These are phyloP conservation scores for Griposia aprilina DNA, from an alignment of 2,888 invertebrate species.

Conservation along the genomic window DNA sequence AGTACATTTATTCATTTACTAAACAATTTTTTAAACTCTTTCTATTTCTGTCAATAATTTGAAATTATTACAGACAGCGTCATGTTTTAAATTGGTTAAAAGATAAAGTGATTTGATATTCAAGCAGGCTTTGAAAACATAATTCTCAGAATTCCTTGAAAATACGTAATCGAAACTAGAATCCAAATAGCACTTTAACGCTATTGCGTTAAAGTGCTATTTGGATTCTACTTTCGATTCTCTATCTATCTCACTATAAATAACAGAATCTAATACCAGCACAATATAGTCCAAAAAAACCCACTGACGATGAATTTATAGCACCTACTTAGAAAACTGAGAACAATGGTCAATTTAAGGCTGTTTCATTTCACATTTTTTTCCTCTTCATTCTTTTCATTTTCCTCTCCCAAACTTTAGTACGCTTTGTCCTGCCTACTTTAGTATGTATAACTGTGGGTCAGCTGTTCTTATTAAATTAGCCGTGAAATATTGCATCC, in stretches of 20 bases:
- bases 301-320: slow-evolving; percentile 40
- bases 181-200: neutral
- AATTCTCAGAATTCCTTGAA: no score
- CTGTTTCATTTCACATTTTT: slow-evolving; percentile 37
- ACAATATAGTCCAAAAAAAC: neutral
- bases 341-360: slow-evolving; percentile 46
- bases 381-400: slow-evolving; percentile 32
- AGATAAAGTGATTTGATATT: neutral
- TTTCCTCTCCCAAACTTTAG: slow-evolving; percentile 26
- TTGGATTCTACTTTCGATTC: no score
- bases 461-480: neutral
- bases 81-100: neutral
- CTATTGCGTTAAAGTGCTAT: no score
- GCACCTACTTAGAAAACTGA: slow-evolving; percentile 30
- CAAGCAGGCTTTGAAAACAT: neutral
- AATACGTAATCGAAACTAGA: neutral
- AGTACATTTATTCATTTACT: neutral
- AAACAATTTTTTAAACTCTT: neutral
- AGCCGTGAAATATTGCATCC: no score
- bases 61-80: neutral
- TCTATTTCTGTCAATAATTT: neutral
- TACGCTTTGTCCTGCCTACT: slow-evolving; percentile 32
- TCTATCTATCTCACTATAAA: neutral
- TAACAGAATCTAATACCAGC: neutral
- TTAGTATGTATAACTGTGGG: slow-evolving; percentile 1